Percentiles rank a stretch among this genome's conserved stretches.
Evolutionary conservation across 2,113 vertebrate species (phyloP).

Genomic region (Hystrix cristata): DNA sequence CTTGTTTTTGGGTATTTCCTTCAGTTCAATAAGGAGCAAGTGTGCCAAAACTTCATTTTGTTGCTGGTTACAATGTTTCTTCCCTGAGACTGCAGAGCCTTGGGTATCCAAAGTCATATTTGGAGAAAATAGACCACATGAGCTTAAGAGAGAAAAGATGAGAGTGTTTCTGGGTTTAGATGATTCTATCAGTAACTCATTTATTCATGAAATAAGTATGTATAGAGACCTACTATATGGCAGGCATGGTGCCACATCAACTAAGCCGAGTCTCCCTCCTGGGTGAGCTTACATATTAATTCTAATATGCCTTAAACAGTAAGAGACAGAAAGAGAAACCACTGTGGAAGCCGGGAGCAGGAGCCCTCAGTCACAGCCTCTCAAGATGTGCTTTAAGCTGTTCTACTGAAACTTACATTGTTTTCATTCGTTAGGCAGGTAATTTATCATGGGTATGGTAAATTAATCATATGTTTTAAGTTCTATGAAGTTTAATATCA

Average conservation of each 20-base stretch:
- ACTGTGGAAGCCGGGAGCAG: not conserved
- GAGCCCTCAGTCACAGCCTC: not conserved
- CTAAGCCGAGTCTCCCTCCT: not conserved
- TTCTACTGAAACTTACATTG: not conserved
- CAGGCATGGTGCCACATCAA: not conserved
- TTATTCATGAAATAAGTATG: constrained; percentile 38
- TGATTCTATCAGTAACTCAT: not conserved
- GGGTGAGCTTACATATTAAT: not conserved
- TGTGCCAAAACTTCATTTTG: constrained; percentile 27
- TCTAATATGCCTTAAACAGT: not conserved
- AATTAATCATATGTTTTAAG: constrained; percentile 18
- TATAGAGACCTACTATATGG: not conserved
- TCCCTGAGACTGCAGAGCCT: constrained; percentile 34
- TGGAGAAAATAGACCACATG: not conserved
- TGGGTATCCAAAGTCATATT: constrained; percentile 8
- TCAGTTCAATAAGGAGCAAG: constrained; percentile 48
- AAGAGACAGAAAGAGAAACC: not conserved
- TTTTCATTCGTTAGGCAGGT: not conserved
- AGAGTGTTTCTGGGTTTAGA: not conserved
- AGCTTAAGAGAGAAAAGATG: constrained; percentile 4
- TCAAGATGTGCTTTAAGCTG: constrained; percentile 3
- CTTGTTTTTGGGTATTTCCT: constrained; percentile 56
- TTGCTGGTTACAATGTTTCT: not conserved
- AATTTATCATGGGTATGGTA: not conserved
- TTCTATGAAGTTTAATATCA: constrained; percentile 17